phyloP scores from a whole-genome alignment of 2,888 invertebrate species.

The Parnassius mnemosyne region DNA sequence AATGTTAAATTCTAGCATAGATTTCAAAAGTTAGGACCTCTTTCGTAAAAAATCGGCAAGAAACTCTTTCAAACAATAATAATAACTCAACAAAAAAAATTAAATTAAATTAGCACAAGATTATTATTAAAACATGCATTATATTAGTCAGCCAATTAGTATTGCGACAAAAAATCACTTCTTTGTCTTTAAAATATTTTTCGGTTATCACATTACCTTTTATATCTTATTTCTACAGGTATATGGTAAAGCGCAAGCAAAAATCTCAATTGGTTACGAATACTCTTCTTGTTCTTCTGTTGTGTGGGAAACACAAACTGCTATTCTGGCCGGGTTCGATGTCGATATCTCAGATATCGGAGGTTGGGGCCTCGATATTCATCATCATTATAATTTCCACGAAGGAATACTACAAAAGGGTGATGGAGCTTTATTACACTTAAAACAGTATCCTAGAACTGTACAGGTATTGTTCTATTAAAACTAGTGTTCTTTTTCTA shows the following conservation, averaged over 20 bases:
- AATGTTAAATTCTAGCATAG: no score
- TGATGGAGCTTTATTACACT: conserved; percentile 95
- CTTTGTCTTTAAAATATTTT: no score
- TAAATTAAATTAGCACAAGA: no score
- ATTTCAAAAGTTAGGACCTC: no score
- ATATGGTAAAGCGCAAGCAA: conserved; percentile 92
- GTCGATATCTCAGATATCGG: conserved; percentile 98
- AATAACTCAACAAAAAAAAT: no score
- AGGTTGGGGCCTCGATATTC: conserved; percentile 98
- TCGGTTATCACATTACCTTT: no score
- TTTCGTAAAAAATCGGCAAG: no score
- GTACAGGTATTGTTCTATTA: conserved; percentile 81
- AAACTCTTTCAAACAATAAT: no score
- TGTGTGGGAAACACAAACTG: conserved; percentile 97
- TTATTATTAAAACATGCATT: no score
- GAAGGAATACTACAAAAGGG: conserved; percentile 99
- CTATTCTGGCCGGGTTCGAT: conserved; percentile 96
- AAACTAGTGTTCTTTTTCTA: not conserved
- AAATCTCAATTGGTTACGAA: conserved; percentile 96
- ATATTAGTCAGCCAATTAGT: no score
- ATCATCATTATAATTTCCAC: conserved; percentile 99
- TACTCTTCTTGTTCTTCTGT: conserved; percentile 92
- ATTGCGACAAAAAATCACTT: no score
- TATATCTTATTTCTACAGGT: conserved; percentile 53
- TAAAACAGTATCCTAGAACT: conserved; percentile 94